phyloP scores from a whole-genome alignment of 2,113 vertebrate species.

The Gnathochromis pfefferi region DNA sequence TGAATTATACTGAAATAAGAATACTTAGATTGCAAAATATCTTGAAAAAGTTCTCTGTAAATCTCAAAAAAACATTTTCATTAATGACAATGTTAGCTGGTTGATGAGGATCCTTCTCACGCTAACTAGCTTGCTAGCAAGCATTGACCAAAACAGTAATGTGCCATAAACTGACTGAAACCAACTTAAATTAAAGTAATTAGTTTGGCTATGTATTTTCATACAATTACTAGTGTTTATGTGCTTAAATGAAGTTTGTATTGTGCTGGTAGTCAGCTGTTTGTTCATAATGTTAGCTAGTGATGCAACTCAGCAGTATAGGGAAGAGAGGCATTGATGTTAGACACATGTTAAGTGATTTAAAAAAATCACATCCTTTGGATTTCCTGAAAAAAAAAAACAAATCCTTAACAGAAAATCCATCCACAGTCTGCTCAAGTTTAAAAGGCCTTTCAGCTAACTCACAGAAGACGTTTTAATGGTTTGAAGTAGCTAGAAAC shows the following conservation, averaged over 20 bases:
- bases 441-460: background rate
- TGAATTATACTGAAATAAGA: background rate
- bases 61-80: background rate
- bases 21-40: background rate
- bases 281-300: background rate
- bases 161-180: background rate
- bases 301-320: background rate
- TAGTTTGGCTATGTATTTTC: background rate
- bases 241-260: background rate
- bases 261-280: background rate
- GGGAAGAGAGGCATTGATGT: background rate
- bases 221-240: background rate
- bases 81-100: background rate
- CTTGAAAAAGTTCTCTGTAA: background rate
- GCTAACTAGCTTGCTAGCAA: background rate
- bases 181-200: background rate
- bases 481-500: background rate
- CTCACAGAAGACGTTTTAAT: background rate
- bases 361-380: background rate
- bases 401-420: background rate
- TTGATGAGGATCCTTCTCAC: background rate
- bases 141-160: background rate
- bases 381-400: background rate
- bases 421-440: background rate
- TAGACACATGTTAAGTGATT: background rate